Evolutionary conservation across 2,888 invertebrate species (phyloP).

Genomic region (Myopa testacea): DNA sequence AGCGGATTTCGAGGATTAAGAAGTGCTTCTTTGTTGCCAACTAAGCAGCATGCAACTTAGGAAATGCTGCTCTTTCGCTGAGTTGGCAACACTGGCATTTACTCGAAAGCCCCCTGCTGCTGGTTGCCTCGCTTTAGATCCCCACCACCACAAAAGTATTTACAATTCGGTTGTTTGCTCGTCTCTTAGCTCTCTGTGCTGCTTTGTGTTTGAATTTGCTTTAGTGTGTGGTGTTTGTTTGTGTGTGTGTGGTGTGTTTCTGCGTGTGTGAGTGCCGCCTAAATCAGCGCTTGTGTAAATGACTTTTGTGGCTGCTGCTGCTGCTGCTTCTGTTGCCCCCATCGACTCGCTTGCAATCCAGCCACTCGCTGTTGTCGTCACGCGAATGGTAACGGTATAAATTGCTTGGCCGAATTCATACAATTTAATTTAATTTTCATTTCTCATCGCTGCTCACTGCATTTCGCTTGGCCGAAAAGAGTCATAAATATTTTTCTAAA

Average conservation of each 20-base stretch:
- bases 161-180: background rate
- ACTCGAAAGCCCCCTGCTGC: too few relatives aligned
- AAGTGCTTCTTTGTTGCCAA: too few relatives aligned
- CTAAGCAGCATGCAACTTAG: too few relatives aligned
- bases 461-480: background rate
- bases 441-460: background rate
- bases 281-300: background rate
- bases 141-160: background rate
- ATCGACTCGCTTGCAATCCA: background rate
- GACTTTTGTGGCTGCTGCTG: background rate
- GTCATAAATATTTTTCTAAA: background rate
- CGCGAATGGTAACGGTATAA: background rate
- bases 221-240: background rate
- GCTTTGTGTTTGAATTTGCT: background rate
- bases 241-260: too few relatives aligned
- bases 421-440: background rate
- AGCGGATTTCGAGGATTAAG: too few relatives aligned
- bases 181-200: background rate
- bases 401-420: background rate
- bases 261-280: background rate
- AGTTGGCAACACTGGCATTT: constrained; percentile 6
- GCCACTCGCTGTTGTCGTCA: background rate
- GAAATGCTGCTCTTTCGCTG: background rate
- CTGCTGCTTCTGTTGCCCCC: background rate
- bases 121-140: too few relatives aligned